Percentiles rank a stretch among this genome's conserved stretches.
phyloP scores from a whole-genome alignment of 2,113 vertebrate species.

The Gallinago paraguaiae region DNA sequence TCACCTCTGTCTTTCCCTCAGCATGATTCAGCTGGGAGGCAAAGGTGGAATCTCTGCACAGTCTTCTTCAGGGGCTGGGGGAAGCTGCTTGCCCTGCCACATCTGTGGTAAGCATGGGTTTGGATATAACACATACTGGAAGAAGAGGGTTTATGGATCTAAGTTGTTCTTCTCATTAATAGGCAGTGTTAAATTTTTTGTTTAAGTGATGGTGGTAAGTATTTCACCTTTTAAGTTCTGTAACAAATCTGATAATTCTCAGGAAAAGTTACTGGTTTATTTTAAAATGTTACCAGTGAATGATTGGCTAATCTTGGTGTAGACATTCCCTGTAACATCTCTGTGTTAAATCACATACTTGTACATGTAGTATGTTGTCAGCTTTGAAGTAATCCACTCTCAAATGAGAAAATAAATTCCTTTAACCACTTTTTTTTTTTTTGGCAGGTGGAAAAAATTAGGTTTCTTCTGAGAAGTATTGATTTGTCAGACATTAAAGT shows the following conservation, averaged over 20 bases:
- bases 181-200: not conserved
- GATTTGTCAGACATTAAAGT: slow-evolving; percentile 90
- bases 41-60: not conserved
- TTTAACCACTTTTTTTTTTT: not conserved
- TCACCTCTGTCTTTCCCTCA: not conserved
- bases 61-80: not conserved
- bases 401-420: not conserved
- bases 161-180: not conserved
- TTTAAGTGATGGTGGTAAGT: not conserved
- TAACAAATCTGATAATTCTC: not conserved
- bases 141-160: not conserved
- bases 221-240: not conserved
- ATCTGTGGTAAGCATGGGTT: not conserved
- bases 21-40: not conserved
- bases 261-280: not conserved
- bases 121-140: not conserved
- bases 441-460: slow-evolving; percentile 90
- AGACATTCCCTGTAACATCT: not conserved
- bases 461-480: slow-evolving; percentile 82
- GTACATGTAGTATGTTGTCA: not conserved
- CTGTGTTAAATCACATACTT: not conserved
- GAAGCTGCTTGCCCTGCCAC: not conserved
- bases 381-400: not conserved
- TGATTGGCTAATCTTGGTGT: not conserved
- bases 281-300: not conserved